These are phyloP conservation scores for Bubo blakistoni DNA, from an alignment of 2,113 vertebrate species.

Conservation along the genomic window DNA sequence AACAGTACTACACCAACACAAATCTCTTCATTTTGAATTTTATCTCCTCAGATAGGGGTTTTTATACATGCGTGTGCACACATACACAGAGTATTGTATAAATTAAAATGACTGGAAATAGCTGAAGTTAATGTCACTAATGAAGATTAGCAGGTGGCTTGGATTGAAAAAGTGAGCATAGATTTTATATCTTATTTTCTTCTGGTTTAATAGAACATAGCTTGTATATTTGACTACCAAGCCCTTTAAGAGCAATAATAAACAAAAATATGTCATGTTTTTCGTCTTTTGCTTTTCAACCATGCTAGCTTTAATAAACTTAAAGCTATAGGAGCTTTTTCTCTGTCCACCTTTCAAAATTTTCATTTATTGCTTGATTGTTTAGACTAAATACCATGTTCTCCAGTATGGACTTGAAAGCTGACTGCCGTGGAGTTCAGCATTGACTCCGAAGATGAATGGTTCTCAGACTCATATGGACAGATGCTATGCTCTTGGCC, in stretches of 20 bases:
- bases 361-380: not conserved
- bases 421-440: not conserved
- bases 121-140: slow-evolving; percentile 28
- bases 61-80: not conserved
- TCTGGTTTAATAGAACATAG: slow-evolving; percentile 56
- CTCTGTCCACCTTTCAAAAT: not conserved
- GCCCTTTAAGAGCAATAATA: slow-evolving; percentile 78
- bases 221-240: slow-evolving; percentile 55
- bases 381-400: not conserved
- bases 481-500: not conserved
- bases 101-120: slow-evolving; percentile 28
- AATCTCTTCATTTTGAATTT: slow-evolving; percentile 5
- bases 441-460: not conserved
- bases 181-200: slow-evolving; percentile 68
- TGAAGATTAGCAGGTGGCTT: slow-evolving; percentile 39
- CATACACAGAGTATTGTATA: not conserved
- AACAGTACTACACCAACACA: not conserved
- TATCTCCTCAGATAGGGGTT: not conserved
- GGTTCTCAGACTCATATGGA: not conserved
- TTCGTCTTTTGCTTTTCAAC: slow-evolving; percentile 58
- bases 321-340: not conserved
- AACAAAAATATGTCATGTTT: slow-evolving; percentile 62
- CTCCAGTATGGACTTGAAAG: not conserved
- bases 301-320: slow-evolving; percentile 36
- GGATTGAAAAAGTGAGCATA: slow-evolving; percentile 29